A percentile compares a stretch with the other conserved stretches of the same genome.
These are phyloP conservation scores for Carterocephalus palaemon DNA, from an alignment of 2,888 invertebrate genomes.

Conservation along the genomic window DNA sequence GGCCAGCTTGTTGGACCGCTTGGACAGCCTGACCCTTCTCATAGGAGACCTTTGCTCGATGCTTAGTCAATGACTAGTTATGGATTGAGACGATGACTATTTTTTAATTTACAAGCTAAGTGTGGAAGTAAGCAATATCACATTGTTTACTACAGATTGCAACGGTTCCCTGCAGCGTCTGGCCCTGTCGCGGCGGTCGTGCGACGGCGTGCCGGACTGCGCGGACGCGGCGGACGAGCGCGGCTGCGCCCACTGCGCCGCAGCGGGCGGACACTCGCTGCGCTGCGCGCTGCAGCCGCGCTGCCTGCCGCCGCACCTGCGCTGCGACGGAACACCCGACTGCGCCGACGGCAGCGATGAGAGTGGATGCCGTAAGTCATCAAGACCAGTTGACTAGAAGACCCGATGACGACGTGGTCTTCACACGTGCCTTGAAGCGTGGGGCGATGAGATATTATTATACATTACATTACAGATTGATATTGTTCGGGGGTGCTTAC, in stretches of 20 bases:
- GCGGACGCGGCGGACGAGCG: conserved; percentile 90
- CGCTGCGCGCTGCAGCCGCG: conserved; percentile 89
- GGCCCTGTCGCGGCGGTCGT: conserved; percentile 87
- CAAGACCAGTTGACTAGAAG: no score
- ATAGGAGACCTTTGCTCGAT: no score
- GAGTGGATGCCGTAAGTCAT: conserved; percentile 87
- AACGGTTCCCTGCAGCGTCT: conserved; percentile 84
- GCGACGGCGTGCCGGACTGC: conserved; percentile 93
- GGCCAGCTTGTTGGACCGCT: no score
- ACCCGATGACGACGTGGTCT: no score
- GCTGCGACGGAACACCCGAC: conserved; percentile 90
- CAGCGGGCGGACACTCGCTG: conserved; percentile 78
- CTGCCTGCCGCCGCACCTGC: conserved; percentile 84
- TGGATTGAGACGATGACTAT: no score
- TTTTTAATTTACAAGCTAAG: no score
- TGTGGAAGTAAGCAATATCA: not conserved
- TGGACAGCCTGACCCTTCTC: no score
- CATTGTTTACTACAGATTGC: conserved; percentile 80
- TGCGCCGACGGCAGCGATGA: conserved; percentile 94
- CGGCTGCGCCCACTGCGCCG: conserved; percentile 87
- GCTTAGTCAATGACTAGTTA: no score
- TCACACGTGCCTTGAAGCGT: no score
- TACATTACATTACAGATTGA: no score
- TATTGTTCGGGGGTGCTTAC: no score
- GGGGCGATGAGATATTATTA: no score